Conservation (phyloP, 37 sponge, comb jelly and placozoan species). For the Petrosia ficiformis region DNA sequence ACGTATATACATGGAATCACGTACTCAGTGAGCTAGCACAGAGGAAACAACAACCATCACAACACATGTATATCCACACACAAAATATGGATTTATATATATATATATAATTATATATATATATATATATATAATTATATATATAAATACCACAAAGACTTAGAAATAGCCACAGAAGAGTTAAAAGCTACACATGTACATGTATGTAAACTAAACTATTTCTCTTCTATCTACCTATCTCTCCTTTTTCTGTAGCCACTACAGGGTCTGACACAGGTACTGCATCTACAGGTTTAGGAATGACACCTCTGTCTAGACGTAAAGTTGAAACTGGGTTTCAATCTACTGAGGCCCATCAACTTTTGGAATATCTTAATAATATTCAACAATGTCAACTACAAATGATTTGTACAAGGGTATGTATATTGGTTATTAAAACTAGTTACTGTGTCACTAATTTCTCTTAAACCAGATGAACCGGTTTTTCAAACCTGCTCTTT, state of each 20-base stretch:
- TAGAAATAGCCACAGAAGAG: too few species aligned
- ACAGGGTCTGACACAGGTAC: background rate
- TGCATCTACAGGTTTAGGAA: background rate
- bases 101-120: too few species aligned
- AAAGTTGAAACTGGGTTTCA: slow-evolving; percentile 23
- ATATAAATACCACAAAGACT: too few species aligned
- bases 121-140: too few species aligned
- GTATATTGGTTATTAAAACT: background rate
- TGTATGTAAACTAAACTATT: too few species aligned
- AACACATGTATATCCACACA: too few species aligned
- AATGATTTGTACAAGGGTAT: slow-evolving; percentile 59
- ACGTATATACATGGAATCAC: too few species aligned
- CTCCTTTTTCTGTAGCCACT: slow-evolving; percentile 4
- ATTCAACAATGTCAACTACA: slow-evolving; percentile 47
- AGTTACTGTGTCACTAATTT: background rate
- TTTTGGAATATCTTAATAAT: slow-evolving; percentile 39
- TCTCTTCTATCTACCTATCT: background rate
- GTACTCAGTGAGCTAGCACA: too few species aligned
- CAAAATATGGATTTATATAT: too few species aligned
- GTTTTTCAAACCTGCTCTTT: slow-evolving; percentile 61
- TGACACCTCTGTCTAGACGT: background rate
- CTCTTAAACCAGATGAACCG: slow-evolving; percentile 61
- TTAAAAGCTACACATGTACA: too few species aligned
- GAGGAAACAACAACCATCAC: too few species aligned
- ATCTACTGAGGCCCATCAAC: slow-evolving; percentile 36